These are phyloP conservation scores for Ophonus ardosiacus DNA, from an alignment of 2,888 invertebrate species.

Conservation along the genomic window DNA sequence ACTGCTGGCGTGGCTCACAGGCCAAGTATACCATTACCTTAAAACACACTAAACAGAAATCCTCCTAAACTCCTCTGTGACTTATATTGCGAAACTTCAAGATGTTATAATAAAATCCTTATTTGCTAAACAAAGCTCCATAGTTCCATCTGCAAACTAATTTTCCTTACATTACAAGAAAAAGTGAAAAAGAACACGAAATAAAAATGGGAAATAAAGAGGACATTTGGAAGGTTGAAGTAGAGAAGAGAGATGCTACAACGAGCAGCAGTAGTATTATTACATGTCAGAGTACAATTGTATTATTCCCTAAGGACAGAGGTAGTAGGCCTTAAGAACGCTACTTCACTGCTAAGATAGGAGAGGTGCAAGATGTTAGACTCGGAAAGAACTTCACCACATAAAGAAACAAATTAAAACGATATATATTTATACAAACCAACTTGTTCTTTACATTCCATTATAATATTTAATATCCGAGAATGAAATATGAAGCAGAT, in stretches of 20 bases:
- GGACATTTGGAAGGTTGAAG: constrained; percentile 22
- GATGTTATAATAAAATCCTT: constrained; percentile 2
- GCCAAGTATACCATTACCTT: no score
- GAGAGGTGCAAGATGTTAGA: neutral
- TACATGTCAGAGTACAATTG: constrained; percentile 41
- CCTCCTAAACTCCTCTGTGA: no score
- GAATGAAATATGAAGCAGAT: neutral
- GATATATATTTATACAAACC: constrained; percentile 42
- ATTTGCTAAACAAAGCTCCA: neutral
- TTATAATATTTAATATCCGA: constrained; percentile 1
- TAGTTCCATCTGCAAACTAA: constrained; percentile 23
- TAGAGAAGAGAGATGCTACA: neutral
- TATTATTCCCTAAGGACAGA: constrained; percentile 3
- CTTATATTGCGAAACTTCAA: no score
- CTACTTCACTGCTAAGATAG: neutral
- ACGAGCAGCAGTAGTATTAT: constrained; percentile 18
- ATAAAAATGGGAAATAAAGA: constrained; percentile 43
- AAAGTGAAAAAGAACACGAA: constrained; percentile 34
- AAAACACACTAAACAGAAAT: no score
- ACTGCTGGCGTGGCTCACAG: no score
- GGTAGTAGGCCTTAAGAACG: neutral
- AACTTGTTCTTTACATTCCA: neutral
- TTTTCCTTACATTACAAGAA: constrained; percentile 33
- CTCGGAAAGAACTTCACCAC: neutral
- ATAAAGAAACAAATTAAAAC: constrained; percentile 15